Percentiles rank a stretch among this genome's conserved stretches.
phyloP scores from a whole-genome alignment of 64 coral and sea anemone species.

The Acropora yongei region DNA sequence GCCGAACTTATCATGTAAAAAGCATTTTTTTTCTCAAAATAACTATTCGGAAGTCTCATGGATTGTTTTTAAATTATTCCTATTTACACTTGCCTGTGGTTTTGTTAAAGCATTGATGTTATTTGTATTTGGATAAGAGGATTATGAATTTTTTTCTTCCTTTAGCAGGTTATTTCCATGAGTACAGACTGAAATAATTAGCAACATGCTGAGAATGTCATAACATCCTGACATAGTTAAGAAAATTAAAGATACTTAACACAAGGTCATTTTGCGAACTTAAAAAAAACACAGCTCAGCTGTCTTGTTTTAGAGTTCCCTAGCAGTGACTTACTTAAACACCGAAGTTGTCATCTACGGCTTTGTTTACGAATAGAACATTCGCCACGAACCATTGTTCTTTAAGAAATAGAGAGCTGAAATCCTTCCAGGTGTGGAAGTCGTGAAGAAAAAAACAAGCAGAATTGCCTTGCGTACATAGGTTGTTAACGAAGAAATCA shows the following conservation, averaged over 20 bases:
- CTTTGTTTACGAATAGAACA: neutral
- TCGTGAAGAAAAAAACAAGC: neutral
- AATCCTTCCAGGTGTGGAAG: neutral
- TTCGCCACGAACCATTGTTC: neutral
- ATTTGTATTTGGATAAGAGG: neutral
- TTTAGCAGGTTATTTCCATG: neutral
- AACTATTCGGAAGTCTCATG: neutral
- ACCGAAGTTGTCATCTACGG: neutral
- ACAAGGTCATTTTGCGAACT: neutral
- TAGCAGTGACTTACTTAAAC: neutral
- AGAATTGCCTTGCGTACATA: no score
- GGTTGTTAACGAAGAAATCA: no score
- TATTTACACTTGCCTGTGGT: neutral
- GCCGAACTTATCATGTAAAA: neutral
- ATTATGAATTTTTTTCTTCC: neutral
- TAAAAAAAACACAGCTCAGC: neutral
- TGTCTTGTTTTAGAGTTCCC: neutral
- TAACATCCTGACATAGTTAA: neutral
- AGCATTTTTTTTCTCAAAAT: neutral
- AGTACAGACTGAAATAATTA: neutral
- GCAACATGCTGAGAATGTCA: conserved; percentile 14
- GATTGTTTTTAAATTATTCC: neutral
- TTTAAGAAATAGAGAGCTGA: neutral
- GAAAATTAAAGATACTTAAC: neutral
- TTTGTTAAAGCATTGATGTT: neutral